Evolutionary conservation across 2,888 invertebrate species (phyloP), one percentile per base, ranked within the genome.

Genomic region (Xylota segnis): DNA sequence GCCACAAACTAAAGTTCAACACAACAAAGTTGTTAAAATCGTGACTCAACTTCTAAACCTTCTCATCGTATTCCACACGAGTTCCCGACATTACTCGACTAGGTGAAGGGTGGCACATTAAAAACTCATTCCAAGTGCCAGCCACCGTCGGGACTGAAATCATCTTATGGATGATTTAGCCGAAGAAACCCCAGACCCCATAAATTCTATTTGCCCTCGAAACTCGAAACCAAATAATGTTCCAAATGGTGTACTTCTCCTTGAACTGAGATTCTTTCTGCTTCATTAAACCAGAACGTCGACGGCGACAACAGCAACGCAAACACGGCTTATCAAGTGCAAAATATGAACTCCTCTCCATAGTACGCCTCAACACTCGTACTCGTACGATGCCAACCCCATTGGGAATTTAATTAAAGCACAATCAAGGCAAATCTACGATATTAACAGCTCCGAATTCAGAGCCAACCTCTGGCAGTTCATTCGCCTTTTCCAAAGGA

Each of bases 261-360:
- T 83, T 83, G 77, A 83, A 83, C 77, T 77, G 45, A 23, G 34
- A 50, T 29, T 70, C 32, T 50, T 43, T 65, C 59, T 43, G 23
- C 27, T 65, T 7, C 56, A 70, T 18, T 34, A 34, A 61, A 63
- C 61, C 6, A 34, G 47, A 56, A 43, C 23, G 9, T 2, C 23
- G 23, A 23, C 34, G 37, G 14, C 29, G 29, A 16, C 52, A 16
- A 56, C 47, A 59, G 68, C 50, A 58, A 50, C 47, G 47, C 34
- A 58, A 47, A 40, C 75, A 58, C 14, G n/a, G 32, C 45, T 61
- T 61, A 40, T 37, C 65, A 71, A 70, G 56, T 34, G n/a, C 43
- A 54, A 63, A 54, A 45, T 32, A 54, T 45, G n/a, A 54, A 74
- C 1, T 65, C 32, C 54, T 16, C 23, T n/a, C 27, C 32, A 0